A percentile compares a stretch with the other conserved stretches of the same genome.
These are phyloP conservation scores for Nyctibius bracteatus DNA, from an alignment of 2,113 vertebrate genomes.

Conservation along the genomic window DNA sequence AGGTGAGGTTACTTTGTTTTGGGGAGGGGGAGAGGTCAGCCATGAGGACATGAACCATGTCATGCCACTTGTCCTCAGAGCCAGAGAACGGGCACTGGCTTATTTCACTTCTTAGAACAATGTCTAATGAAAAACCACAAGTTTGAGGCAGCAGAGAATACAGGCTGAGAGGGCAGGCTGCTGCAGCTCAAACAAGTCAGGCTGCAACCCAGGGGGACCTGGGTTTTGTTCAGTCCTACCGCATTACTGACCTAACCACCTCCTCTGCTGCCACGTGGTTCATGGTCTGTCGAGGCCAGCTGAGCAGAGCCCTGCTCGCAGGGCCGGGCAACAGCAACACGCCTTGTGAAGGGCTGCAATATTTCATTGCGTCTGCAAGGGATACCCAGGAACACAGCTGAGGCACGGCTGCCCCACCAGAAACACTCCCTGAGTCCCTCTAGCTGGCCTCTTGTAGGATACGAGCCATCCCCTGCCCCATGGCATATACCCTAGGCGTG, in stretches of 20 bases:
- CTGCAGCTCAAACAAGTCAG: neutral
- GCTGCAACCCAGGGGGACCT: neutral
- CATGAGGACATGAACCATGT: neutral
- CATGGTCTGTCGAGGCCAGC: neutral
- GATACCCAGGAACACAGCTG: neutral
- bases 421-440: neutral
- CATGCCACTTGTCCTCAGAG: neutral
- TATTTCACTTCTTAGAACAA: neutral
- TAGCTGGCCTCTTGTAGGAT: neutral
- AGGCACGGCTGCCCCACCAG: neutral
- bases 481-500: too few species aligned
- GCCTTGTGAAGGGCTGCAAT: accelerated
- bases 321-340: accelerated
- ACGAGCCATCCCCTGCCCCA: neutral
- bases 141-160: neutral
- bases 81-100: neutral
- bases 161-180: neutral
- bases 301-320: neutral
- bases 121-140: neutral
- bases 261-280: accelerated
- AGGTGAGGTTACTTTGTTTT: neutral
- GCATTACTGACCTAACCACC: neutral
- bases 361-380: neutral
- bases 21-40: neutral
- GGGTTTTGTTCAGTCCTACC: neutral